A percentile compares a stretch with the other conserved stretches of the same genome.
Conservation (phyloP, 1,140 invertebrate genomes). For the Drosophila sp. region DNA sequence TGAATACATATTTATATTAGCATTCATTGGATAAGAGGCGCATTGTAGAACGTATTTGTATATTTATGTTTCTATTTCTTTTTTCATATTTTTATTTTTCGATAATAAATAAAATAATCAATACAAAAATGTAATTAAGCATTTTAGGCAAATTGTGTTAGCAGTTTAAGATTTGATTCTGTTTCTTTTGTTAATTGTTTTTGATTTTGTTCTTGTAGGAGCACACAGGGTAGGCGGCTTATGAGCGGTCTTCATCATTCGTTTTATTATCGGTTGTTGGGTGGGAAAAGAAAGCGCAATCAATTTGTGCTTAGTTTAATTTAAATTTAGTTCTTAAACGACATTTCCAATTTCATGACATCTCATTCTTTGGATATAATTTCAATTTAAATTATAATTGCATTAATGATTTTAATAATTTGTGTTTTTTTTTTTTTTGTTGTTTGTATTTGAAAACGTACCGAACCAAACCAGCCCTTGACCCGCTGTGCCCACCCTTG, state of each 20-base stretch:
- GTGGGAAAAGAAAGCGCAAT: constrained; percentile 45
- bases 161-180: constrained; percentile 21
- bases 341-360: constrained; percentile 70
- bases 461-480: constrained; percentile 88
- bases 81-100: constrained; percentile 8
- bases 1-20: constrained; percentile 41
- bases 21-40: constrained; percentile 48
- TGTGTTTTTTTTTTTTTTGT: constrained; percentile 49
- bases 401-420: constrained; percentile 42
- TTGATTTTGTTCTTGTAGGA: constrained; percentile 56
- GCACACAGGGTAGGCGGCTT: constrained; percentile 84
- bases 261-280: constrained; percentile 70
- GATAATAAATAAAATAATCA: constrained; percentile 24
- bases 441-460: constrained; percentile 85
- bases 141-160: constrained; percentile 59
- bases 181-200: constrained; percentile 27
- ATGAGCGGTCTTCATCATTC: constrained; percentile 84
- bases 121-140: constrained; percentile 31
- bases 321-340: constrained; percentile 35
- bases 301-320: constrained; percentile 47
- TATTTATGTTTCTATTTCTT: constrained; percentile 2
- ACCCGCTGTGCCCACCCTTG: constrained; percentile 88
- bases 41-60: constrained; percentile 37
- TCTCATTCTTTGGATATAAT: constrained; percentile 21
- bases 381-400: constrained; percentile 60